Evolutionary conservation across 1,140 invertebrate genomes (phyloP), one percentile per base, ranked within the genome.

Genomic region (Acromyrmex echinatior): DNA sequence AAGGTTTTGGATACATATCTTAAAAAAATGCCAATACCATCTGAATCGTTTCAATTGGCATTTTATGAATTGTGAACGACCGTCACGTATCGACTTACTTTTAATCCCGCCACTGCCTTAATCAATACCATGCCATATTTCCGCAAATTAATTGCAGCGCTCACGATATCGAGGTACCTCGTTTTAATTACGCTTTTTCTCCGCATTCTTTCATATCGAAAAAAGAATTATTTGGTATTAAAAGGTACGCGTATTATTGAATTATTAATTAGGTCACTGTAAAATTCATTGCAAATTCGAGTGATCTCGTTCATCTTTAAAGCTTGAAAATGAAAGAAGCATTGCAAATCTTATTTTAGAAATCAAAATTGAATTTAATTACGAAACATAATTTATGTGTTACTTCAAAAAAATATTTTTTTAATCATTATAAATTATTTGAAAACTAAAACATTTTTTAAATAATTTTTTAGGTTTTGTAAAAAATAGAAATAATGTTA

Each of bases 81-180:
- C 12, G 70, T 84, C 80, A 74, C 70, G 56, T 84, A 84, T 84
- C 56, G 80, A 82, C 25, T 74, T 82, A 82, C 56, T 74, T 84
- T 84, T 74, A 84, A 84, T 74, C 45, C 39, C 80, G 39, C 53
- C 51, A 81, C 31, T 49, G 56, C 70, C 70, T 84, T 84, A 74
- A 84, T 84, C 80, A 74, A 84, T 84, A 73, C 14, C 25, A 31
- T 18, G 56, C 25, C 39, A 31, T 60, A 74, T 84, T 39, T 60
- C 53, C 56, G 39, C 80, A 62, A 62, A 84, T 84, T 84, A 84
- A 84, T 84, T 84, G 56, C 68, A 51, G 80, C 39, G 56, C 39
- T 84, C 53, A 21, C 56, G 4, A 18, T 28, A 82, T 82, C 39
- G 39, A n/a, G 53, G 56, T 10, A 45, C 39, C 35, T 49, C 68